Base-by-base conservation (phyloP, 92 coral and sea anemone genomes). In the Epizoanthus stellaris region DNA sequence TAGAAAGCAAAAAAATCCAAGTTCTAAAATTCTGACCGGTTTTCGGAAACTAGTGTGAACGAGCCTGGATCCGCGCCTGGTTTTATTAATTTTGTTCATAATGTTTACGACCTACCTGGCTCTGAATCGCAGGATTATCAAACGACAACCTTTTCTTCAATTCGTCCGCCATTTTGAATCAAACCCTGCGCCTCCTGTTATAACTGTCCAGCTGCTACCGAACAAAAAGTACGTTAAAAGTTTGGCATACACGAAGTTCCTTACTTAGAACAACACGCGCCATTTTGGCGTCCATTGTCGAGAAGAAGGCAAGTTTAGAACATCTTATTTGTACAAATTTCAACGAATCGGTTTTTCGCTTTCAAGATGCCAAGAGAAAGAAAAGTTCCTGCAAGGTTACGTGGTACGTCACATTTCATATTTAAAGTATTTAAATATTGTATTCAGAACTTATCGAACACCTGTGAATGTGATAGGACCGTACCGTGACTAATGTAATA, bases 221-320 rank as follows among this genome's bases (percentile, higher is more conserved):
- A 30, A 30, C 72, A 7, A 8, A 38, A 17, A 4, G 6, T 15
- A 16, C 57, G 9, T 40, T 21, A 43, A 72, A 43, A 49, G 7
- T 34, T 21, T 0, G 77, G 38, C 77, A 43, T 72, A 72, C 60
- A 72, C 60, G 36, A 72, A 72, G 77, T 72, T 45, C 77, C 39
- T 43, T 3, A 7, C 23, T 72, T 15, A 43, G 4, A 72, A 49
- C 52, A 72, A 43, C 59, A 72, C 77, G 77, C 77, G 77, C 77
- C 77, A 72, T 72, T 72, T 72, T 72, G 77, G 77, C 77, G 77
- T 72, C 77, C 77, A 72, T 72, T 72, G 11, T 70, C 75, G 75
- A 43, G 77, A 45, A 19, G 49, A 38, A 19, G 73, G 58, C 21
- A 49, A 72, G 57, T 72, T 38, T 43, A 57, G 38, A 72, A 72